These are phyloP conservation scores for Laticauda colubrina DNA, from an alignment of 2,113 vertebrate genomes.

Conservation along the genomic window DNA sequence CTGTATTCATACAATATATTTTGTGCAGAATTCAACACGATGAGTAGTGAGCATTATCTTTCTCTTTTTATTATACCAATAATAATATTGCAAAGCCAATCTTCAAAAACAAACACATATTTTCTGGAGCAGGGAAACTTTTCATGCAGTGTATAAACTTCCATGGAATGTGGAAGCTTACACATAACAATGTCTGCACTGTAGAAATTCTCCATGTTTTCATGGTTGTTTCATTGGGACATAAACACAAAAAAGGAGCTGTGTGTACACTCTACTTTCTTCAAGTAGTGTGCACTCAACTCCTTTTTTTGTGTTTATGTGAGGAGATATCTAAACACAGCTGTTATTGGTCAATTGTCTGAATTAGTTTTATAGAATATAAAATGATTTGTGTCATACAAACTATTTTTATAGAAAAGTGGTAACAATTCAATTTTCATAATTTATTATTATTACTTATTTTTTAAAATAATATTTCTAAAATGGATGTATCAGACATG, in stretches of 20 bases:
- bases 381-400: background rate
- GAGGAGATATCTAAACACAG: background rate
- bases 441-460: background rate
- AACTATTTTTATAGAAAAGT: background rate
- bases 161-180: background rate
- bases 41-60: background rate
- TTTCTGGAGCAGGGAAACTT: background rate
- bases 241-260: background rate
- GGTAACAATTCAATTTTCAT: background rate
- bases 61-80: background rate
- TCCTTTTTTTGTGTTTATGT: background rate
- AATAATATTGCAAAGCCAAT: background rate
- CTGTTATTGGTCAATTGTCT: background rate
- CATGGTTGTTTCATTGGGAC: background rate
- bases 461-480: background rate
- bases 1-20: background rate
- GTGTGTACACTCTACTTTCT: too few species aligned
- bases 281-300: background rate
- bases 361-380: background rate
- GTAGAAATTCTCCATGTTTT: background rate
- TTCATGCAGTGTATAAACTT: background rate
- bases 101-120: background rate
- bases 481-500: background rate
- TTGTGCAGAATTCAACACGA: background rate
- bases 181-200: background rate